Base-by-base conservation (phyloP, 2,113 vertebrate genomes). In the Ceuthmochares aereus region DNA sequence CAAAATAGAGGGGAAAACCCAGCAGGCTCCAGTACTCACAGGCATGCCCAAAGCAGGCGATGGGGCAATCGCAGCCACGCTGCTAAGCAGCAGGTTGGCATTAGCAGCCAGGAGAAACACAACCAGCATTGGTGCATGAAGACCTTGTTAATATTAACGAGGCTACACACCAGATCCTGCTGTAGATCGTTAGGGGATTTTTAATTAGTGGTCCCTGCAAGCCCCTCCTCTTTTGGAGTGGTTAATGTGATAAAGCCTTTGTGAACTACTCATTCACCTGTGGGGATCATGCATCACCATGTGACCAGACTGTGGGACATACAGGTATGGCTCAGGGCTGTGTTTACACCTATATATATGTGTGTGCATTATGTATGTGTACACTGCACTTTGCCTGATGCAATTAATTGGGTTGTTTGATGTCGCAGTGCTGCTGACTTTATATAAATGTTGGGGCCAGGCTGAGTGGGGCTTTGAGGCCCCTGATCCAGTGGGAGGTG, bases 11-110 rank as follows among this genome's bases (percentile, higher is more conserved):
- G 36, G 12, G 43, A 62, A 56, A 80, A 22, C 29, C 32, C 29
- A 43, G 15, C 26, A n/a, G 49, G 27, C 63, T 68, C 26, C 13
- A 16, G 55, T 22, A 29, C 18, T 55, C 22, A 3, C 12, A 10
- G 14, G n/a, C 60, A 19, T 0, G 3, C 30, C 56, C 20, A 18
- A 12, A 13, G 63, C 40, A 60, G 49, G 52, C 0, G 2, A 19
- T 13, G 20, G 45, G 26, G 37, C 26, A 30, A 19, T 37, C 7
- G 0, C 62, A 51, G 54, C 60, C 32, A 0, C 3, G 26, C 40
- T 45, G 30, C 34, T 34, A 37, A 40, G 43, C 43, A 32, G 58
- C 58, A 49, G 47, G 22, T 49, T 10, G 47, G 22, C 47, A 49
- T 22, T 21, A 4, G 22, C 47, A 49, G 27, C 34, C 11, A 5